phyloP scores from a whole-genome alignment of 2,888 invertebrate genomes.

The Eupithecia vulgata region DNA sequence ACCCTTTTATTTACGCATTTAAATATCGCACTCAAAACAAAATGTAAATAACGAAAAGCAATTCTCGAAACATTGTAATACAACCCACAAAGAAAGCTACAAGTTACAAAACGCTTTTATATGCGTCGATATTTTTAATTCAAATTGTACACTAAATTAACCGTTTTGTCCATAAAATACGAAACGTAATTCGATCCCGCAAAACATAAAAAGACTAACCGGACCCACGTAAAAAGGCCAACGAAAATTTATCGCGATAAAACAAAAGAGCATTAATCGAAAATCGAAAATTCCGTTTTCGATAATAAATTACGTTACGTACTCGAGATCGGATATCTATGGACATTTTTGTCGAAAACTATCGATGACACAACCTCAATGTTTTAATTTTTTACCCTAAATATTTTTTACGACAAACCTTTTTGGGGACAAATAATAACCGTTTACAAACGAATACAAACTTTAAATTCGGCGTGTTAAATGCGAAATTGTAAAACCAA shows the following conservation, averaged over 20 bases:
- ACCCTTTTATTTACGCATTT: not conserved
- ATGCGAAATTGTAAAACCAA: constrained; percentile 15
- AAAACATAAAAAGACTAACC: constrained; percentile 37
- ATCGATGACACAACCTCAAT: constrained; percentile 39
- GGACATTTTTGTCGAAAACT: constrained; percentile 46
- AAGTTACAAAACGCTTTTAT: constrained; percentile 14
- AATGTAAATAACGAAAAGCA: constrained; percentile 3
- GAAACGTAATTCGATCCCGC: constrained; percentile 41
- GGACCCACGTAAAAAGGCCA: constrained; percentile 16
- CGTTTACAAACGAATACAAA: constrained; percentile 29
- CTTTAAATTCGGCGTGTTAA: constrained; percentile 24
- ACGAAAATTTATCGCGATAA: constrained; percentile 43
- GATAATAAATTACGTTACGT: constrained; percentile 43
- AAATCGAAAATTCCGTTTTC: constrained; percentile 42
- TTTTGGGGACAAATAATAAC: constrained; percentile 21
- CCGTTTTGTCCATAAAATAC: constrained; percentile 35
- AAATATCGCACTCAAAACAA: not conserved
- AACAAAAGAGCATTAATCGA: constrained; percentile 46
- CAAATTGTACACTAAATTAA: constrained; percentile 34
- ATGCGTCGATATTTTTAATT: constrained; percentile 30
- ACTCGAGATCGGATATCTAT: constrained; percentile 44
- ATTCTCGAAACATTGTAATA: constrained; percentile 6
- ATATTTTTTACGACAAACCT: constrained; percentile 22
- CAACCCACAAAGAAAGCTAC: constrained; percentile 13
- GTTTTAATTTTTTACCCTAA: constrained; percentile 34